Conservation (phyloP, 2,113 vertebrate species). For the Festucalex cinctus region DNA sequence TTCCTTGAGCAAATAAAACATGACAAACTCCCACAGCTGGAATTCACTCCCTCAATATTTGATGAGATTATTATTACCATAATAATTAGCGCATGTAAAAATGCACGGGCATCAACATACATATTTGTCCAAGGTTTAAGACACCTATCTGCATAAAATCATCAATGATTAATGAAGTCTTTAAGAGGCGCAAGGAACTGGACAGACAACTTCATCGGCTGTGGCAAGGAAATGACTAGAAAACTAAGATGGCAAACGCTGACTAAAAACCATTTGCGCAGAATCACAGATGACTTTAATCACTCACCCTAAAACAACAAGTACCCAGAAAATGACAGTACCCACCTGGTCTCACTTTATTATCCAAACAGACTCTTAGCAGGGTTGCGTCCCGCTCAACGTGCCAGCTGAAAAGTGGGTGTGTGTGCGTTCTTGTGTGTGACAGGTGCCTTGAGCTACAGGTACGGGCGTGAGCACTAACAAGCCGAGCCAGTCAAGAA, state of each 20-base stretch:
- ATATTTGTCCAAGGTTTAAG: conserved; percentile 48
- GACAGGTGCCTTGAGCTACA: conserved; percentile 60
- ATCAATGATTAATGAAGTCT: conserved; percentile 50
- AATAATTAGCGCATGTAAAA: conserved; percentile 27
- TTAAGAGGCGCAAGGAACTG: conserved; percentile 11
- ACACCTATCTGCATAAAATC: conserved; percentile 20
- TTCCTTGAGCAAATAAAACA: conserved; percentile 24
- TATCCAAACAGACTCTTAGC: background rate
- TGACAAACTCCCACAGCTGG: conserved; percentile 15
- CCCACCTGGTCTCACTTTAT: conserved; percentile 34
- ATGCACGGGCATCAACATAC: conserved; percentile 6
- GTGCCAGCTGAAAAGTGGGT: background rate
- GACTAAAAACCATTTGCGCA: conserved; percentile 3
- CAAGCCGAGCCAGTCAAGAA: conserved; percentile 67
- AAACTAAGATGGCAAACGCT: conserved; percentile 36
- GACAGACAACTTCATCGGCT: conserved; percentile 14
- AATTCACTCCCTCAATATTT: conserved; percentile 14
- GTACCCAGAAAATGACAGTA: background rate
- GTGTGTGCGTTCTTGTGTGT: conserved; percentile 23
- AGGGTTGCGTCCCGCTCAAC: conserved; percentile 18
- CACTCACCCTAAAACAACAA: background rate
- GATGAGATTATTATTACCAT: background rate
- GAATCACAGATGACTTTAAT: conserved; percentile 11
- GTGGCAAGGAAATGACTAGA: conserved; percentile 32
- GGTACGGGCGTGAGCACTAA: conserved; percentile 59